Evolutionary conservation across 2,888 invertebrate species (phyloP).

Genomic region (Pyrrhosoma nymphula): DNA sequence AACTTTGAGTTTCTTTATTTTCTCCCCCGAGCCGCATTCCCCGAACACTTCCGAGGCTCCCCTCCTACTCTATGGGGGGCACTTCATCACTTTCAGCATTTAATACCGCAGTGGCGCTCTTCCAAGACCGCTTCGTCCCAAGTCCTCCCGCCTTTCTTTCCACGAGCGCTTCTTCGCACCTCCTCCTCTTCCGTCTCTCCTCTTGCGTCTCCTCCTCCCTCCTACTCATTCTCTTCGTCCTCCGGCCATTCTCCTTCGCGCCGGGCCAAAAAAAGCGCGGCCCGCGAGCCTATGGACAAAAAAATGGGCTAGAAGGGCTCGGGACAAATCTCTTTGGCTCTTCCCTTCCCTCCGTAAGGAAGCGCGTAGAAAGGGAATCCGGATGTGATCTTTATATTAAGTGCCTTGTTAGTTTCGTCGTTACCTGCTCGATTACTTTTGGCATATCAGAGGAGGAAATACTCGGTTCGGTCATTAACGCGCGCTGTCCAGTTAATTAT

Average conservation of each 20-base stretch:
- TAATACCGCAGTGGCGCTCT: conserved; percentile 46
- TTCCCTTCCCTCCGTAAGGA: not conserved
- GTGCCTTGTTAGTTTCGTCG: conserved; percentile 36
- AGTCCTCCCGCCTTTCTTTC: not conserved
- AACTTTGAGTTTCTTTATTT: not conserved
- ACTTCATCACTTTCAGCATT: conserved; percentile 51
- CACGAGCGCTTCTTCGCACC: not conserved
- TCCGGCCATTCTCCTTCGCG: not conserved
- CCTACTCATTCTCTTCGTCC: not conserved
- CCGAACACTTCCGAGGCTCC: not conserved
- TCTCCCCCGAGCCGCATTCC: not conserved
- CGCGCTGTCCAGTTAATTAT: not conserved
- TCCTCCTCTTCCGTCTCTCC: no score
- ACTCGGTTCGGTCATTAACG: not conserved
- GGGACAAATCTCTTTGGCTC: not conserved
- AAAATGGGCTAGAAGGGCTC: not conserved
- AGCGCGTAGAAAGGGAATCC: not conserved
- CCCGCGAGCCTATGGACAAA: not conserved
- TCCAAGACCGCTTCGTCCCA: not conserved
- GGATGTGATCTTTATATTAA: not conserved
- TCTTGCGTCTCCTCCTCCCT: not conserved
- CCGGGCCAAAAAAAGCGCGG: not conserved
- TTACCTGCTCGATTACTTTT: conserved; percentile 49
- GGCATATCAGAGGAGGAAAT: conserved; percentile 5
- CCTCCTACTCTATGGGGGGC: not conserved